phyloP scores from a whole-genome alignment of 2,113 vertebrate genomes.

The Protobothrops mucrosquamatus region DNA sequence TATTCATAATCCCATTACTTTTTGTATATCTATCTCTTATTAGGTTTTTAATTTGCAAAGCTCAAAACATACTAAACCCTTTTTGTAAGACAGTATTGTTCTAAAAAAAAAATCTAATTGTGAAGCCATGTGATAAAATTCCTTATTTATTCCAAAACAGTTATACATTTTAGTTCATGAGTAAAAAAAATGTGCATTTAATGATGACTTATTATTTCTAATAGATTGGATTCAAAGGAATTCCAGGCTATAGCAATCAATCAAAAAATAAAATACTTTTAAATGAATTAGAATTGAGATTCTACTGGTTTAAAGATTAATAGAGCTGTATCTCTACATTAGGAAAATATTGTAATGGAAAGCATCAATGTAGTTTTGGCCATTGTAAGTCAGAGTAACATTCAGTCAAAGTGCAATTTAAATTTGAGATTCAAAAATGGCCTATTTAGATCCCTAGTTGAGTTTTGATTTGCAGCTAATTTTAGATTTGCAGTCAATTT shows the following conservation, averaged over 20 bases:
- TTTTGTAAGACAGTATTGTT: background rate
- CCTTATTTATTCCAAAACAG: background rate
- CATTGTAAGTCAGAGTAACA: background rate
- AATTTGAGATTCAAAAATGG: background rate
- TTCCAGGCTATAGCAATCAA: background rate
- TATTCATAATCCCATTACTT: background rate
- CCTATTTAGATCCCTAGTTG: background rate
- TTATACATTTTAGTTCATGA: background rate
- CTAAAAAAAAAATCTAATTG: background rate
- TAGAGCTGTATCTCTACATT: background rate
- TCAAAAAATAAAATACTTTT: background rate
- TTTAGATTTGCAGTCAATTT: background rate
- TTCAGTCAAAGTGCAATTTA: background rate
- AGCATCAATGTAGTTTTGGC: background rate
- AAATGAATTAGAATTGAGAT: background rate
- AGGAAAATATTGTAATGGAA: background rate
- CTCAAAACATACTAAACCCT: background rate
- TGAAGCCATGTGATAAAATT: background rate
- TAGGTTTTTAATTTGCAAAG: background rate
- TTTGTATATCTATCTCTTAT: background rate
- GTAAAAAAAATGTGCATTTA: background rate
- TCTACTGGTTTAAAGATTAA: background rate
- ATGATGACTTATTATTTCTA: background rate
- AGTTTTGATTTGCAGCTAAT: background rate
- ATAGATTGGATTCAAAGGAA: background rate